Percentiles rank a stretch among this genome's conserved stretches.
These are phyloP conservation scores for Drosophila leonis DNA, from an alignment of 2,888 invertebrate species.

Conservation along the genomic window DNA sequence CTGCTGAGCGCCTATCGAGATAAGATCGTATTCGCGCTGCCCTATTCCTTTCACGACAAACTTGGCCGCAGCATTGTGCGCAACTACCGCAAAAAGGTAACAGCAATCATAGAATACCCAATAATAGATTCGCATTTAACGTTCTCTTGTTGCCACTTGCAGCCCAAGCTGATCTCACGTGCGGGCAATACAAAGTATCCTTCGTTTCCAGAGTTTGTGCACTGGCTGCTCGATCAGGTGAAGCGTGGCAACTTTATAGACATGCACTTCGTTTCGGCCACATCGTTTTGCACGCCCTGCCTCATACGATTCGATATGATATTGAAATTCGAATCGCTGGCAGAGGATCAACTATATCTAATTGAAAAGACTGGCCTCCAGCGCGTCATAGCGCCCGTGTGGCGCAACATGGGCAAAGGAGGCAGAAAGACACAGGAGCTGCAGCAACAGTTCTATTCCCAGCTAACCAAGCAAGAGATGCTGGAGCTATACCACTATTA, in stretches of 20 bases:
- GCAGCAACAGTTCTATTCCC: conserved; percentile 91
- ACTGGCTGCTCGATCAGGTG: conserved; percentile 91
- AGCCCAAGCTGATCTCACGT: conserved; percentile 62
- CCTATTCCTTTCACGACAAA: conserved; percentile 93
- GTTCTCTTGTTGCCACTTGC: neutral
- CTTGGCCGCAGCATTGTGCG: conserved; percentile 92
- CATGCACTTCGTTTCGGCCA: conserved; percentile 95
- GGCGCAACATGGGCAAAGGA: conserved; percentile 93
- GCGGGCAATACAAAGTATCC: conserved; percentile 88
- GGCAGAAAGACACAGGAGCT: conserved; percentile 90
- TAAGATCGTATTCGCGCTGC: conserved; percentile 93
- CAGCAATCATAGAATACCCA: neutral
- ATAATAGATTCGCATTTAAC: too few species aligned
- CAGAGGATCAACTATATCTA: conserved; percentile 93
- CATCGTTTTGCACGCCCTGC: conserved; percentile 94
- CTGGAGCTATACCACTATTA: conserved; percentile 92
- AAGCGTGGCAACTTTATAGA: conserved; percentile 88
- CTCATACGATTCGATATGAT: conserved; percentile 93
- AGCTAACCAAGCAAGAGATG: conserved; percentile 91
- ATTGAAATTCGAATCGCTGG: conserved; percentile 93
- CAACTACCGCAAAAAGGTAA: conserved; percentile 88
- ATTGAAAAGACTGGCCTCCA: conserved; percentile 91
- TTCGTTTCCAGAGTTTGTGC: conserved; percentile 92
- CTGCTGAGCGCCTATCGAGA: conserved; percentile 93
- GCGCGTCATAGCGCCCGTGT: conserved; percentile 92